phyloP scores from a whole-genome alignment of 2,888 invertebrate species.

The Sinhomidia bicolor region DNA sequence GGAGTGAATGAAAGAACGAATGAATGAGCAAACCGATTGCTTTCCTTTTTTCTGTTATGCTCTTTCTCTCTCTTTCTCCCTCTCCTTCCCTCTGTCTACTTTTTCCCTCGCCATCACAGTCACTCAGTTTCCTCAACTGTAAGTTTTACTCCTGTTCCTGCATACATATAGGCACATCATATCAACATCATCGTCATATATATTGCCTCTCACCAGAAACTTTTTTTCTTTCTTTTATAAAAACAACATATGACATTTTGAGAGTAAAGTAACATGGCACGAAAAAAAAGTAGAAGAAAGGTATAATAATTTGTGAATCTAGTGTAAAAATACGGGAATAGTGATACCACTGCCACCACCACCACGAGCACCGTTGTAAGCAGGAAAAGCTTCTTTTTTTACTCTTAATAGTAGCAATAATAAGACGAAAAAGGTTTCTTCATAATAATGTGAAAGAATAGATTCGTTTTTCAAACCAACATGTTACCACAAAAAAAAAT shows the following conservation, averaged over 20 bases:
- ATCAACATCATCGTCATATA: too few relatives aligned
- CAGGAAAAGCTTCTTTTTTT: too few relatives aligned
- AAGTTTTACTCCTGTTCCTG: too few relatives aligned
- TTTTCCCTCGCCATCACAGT: too few relatives aligned
- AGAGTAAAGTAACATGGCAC: not conserved
- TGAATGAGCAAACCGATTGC: slow-evolving; percentile 56
- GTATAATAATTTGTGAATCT: slow-evolving; percentile 7
- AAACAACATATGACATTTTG: not conserved
- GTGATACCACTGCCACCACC: too few relatives aligned
- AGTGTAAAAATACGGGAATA: not conserved
- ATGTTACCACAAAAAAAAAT: too few relatives aligned
- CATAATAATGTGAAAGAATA: not conserved
- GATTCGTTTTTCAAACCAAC: not conserved
- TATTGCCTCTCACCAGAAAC: too few relatives aligned
- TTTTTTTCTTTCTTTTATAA: too few relatives aligned
- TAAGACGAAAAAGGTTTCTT: slow-evolving; percentile 7
- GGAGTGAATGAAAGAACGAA: slow-evolving; percentile 67
- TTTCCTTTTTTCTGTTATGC: slow-evolving; percentile 19
- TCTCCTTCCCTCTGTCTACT: not conserved
- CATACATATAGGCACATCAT: too few relatives aligned
- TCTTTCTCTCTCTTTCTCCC: not conserved
- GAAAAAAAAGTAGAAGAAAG: not conserved
- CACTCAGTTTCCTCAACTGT: too few relatives aligned
- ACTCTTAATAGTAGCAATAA: not conserved
- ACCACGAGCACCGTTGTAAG: too few relatives aligned